A percentile compares a stretch with the other conserved stretches of the same genome.
phyloP scores from a whole-genome alignment of 2,797 vertebrate species.

The Acomys russatus region DNA sequence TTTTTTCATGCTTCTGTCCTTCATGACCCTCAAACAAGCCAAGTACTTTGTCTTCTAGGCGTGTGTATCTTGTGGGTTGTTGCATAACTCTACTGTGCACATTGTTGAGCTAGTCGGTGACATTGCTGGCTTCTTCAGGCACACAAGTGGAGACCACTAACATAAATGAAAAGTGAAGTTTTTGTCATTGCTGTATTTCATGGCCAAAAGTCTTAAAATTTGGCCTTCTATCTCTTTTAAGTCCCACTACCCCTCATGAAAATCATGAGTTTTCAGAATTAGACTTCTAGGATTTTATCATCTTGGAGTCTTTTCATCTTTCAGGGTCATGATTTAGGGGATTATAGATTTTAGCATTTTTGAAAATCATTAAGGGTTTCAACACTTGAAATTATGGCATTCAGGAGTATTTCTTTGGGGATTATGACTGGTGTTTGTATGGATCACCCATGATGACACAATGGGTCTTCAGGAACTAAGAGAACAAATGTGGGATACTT shows the following conservation, averaged over 20 bases:
- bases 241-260: too few species aligned
- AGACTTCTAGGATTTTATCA: background rate
- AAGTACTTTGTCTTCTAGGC: background rate
- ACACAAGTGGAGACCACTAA: background rate
- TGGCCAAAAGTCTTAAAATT: background rate
- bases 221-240: background rate
- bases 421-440: background rate
- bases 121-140: background rate
- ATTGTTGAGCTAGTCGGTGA: background rate
- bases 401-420: background rate
- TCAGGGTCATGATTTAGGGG: background rate
- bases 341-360: background rate
- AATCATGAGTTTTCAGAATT: background rate
- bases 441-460: background rate
- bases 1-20: background rate
- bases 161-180: background rate
- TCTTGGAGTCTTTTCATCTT: conserved; percentile 7
- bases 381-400: background rate
- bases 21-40: background rate
- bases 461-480: background rate
- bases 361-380: background rate
- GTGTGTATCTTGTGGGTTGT: background rate
- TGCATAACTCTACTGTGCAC: background rate
- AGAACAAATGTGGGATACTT: background rate
- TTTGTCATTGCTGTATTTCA: background rate